A percentile compares a stretch with the other conserved stretches of the same genome.
Conservation (phyloP, 2,113 vertebrate species). For the Notiomystis cincta region DNA sequence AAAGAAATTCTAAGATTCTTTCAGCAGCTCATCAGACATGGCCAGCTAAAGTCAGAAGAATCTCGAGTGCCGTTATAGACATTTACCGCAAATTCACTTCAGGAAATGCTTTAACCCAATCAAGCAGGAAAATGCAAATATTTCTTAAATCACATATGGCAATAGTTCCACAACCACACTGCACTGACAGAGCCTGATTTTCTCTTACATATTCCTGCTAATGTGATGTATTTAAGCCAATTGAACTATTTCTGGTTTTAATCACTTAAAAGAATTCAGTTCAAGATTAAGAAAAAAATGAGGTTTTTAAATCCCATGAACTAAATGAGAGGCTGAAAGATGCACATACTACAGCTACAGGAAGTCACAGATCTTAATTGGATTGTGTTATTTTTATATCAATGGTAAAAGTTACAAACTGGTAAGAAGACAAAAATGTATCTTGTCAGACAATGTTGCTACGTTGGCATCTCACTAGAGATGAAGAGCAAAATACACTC, state of each 20-base stretch:
- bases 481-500: not conserved
- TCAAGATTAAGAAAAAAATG: not conserved
- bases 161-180: not conserved
- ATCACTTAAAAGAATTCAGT: not conserved
- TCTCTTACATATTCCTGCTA: not conserved
- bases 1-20: not conserved
- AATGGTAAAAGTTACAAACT: not conserved
- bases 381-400: not conserved
- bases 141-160: not conserved
- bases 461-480: not conserved
- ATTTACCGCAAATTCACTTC: not conserved
- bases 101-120: not conserved
- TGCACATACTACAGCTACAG: not conserved
- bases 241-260: not conserved
- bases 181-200: not conserved
- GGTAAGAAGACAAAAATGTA: not conserved
- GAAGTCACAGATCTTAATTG: not conserved
- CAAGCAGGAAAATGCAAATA: not conserved
- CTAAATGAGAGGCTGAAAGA: not conserved
- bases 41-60: not conserved
- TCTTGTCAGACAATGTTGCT: not conserved
- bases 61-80: fast-evolving
- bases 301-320: not conserved
- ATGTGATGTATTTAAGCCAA: not conserved
- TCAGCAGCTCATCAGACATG: not conserved